A percentile compares a stretch with the other conserved stretches of the same genome.
Conservation (phyloP, 92 coral and sea anemone species). For the Epizoanthus stellaris region DNA sequence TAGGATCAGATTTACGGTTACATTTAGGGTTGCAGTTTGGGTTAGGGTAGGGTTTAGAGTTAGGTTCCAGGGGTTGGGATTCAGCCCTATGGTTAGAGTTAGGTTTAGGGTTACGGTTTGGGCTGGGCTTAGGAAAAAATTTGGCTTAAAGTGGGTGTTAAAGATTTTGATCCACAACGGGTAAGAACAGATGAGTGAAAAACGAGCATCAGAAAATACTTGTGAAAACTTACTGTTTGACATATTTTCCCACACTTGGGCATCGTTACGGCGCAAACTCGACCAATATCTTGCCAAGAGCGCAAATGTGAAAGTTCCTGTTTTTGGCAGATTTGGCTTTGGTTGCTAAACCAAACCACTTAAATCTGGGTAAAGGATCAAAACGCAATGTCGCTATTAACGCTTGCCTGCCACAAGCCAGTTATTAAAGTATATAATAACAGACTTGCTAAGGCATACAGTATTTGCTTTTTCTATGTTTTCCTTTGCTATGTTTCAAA, state of each 20-base stretch:
- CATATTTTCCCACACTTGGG: background rate
- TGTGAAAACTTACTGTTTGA: background rate
- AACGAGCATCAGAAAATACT: background rate
- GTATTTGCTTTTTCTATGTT: slow-evolving; percentile 1
- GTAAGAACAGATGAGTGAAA: slow-evolving; percentile 1
- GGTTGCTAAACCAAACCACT: background rate
- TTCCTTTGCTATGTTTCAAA: slow-evolving; percentile 18
- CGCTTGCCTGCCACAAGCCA: background rate
- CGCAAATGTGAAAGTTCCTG: background rate
- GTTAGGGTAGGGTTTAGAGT: no score
- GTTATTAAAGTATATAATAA: no score
- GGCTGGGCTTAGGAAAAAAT: no score
- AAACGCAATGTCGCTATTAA: background rate
- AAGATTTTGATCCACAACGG: background rate
- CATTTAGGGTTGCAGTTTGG: no score
- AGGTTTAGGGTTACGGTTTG: background rate
- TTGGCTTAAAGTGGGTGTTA: no score
- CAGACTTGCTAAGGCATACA: no score
- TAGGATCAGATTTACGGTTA: no score
- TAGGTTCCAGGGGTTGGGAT: no score
- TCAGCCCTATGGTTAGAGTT: no score
- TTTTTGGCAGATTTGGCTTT: background rate
- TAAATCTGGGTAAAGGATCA: no score
- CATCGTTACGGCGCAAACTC: background rate
- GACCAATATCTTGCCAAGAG: background rate